phyloP scores from a whole-genome alignment of 2,888 invertebrate species.

The Morpho helenor region DNA sequence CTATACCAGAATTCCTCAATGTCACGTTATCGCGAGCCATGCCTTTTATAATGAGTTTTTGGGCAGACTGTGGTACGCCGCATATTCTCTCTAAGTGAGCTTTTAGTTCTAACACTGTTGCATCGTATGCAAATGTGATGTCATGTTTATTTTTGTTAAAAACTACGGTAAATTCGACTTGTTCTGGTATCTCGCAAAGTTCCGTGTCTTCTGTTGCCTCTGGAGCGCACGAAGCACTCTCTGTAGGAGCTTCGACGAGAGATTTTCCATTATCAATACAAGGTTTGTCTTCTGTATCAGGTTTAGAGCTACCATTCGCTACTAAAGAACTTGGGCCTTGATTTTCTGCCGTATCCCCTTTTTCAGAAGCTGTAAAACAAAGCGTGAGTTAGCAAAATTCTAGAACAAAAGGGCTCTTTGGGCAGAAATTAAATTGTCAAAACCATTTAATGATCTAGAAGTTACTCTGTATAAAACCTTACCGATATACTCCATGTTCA shows the following conservation, averaged over 20 bases:
- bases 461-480: slow-evolving; percentile 28
- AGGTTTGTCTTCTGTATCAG: slow-evolving; percentile 47
- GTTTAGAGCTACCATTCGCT: slow-evolving; percentile 61
- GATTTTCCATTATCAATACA: slow-evolving; percentile 61
- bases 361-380: slow-evolving; percentile 72
- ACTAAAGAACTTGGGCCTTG: slow-evolving; percentile 70
- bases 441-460: slow-evolving; percentile 26
- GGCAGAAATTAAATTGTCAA: slow-evolving; percentile 44
- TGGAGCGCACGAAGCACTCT: slow-evolving; percentile 59
- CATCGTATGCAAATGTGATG: slow-evolving; percentile 86
- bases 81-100: slow-evolving; percentile 88
- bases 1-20: slow-evolving; percentile 87
- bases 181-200: slow-evolving; percentile 70
- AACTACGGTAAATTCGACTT: slow-evolving; percentile 89
- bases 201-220: slow-evolving; percentile 57
- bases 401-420: slow-evolving; percentile 65
- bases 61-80: slow-evolving; percentile 91
- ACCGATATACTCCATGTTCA: slow-evolving; percentile 70
- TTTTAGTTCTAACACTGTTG: slow-evolving; percentile 87
- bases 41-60: slow-evolving; percentile 94
- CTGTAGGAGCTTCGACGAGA: slow-evolving; percentile 65
- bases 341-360: slow-evolving; percentile 78
- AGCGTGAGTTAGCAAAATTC: slow-evolving; percentile 72
- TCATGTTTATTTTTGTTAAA: slow-evolving; percentile 93
- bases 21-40: slow-evolving; percentile 91